Percentiles rank a stretch among this genome's conserved stretches.
Evolutionary conservation across 2,888 invertebrate species (phyloP).

Genomic region (Melinaea menophilus): DNA sequence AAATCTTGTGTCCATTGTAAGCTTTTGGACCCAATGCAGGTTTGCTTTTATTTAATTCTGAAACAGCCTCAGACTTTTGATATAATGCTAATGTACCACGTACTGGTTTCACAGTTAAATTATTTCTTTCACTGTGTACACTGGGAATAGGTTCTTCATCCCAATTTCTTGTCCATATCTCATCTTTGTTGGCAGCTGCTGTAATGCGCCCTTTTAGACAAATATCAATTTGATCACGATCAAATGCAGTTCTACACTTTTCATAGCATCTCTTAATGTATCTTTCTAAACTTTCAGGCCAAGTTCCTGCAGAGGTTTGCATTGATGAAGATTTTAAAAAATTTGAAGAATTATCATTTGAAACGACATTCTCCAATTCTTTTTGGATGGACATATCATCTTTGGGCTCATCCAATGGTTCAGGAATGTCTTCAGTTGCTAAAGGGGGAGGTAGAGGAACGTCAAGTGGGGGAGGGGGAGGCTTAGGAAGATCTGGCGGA

Average conservation of each 20-base stretch:
- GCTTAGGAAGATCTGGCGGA: slow-evolving; percentile 65
- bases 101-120: slow-evolving; percentile 80
- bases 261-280: slow-evolving; percentile 96
- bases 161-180: slow-evolving; percentile 96
- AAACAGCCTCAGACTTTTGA: slow-evolving; percentile 71
- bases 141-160: slow-evolving; percentile 94
- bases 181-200: slow-evolving; percentile 91
- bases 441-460: slow-evolving; percentile 69
- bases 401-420: slow-evolving; percentile 54
- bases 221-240: slow-evolving; percentile 96
- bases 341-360: slow-evolving; percentile 48
- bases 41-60: slow-evolving; percentile 41
- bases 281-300: slow-evolving; percentile 88
- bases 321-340: slow-evolving; percentile 59
- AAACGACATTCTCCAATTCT: slow-evolving; percentile 44
- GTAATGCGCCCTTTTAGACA: slow-evolving; percentile 96
- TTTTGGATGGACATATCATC: slow-evolving; percentile 37
- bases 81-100: slow-evolving; percentile 77
- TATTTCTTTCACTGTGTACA: slow-evolving; percentile 87
- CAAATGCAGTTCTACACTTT: slow-evolving; percentile 90
- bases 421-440: slow-evolving; percentile 63
- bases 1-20: slow-evolving; percentile 51
- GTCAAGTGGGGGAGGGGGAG: slow-evolving; percentile 56
- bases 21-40: slow-evolving; percentile 37
- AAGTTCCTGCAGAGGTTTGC: slow-evolving; percentile 76